Percentiles rank a stretch among this genome's conserved stretches.
Conservation (phyloP, 2,797 vertebrate species). For the Notolabrus celidotus region DNA sequence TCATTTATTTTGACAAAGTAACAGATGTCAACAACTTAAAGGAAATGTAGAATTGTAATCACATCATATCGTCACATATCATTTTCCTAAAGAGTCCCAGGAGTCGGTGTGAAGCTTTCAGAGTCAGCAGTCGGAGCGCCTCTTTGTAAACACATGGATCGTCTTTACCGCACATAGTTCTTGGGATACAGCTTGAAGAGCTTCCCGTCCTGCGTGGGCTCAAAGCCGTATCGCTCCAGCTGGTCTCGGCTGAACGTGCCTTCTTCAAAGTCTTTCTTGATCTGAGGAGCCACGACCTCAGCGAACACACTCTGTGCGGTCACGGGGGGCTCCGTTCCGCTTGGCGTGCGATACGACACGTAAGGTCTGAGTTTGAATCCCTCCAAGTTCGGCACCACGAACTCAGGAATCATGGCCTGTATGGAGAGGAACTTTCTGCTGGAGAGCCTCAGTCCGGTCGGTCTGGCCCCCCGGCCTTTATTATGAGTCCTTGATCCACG, state of each 20-base stretch:
- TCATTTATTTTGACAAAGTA: constrained; percentile 23
- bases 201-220: constrained; percentile 91
- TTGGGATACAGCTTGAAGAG: constrained; percentile 94
- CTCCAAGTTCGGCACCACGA: constrained; percentile 91
- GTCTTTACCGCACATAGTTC: constrained; percentile 89
- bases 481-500: constrained; percentile 89
- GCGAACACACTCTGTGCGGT: constrained; percentile 88
- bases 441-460: constrained; percentile 79
- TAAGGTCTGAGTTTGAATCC: constrained; percentile 93
- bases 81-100: background rate
- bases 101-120: constrained; percentile 4
- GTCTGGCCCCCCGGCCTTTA: constrained; percentile 87
- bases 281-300: constrained; percentile 85
- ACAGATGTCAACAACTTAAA: background rate
- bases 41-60: background rate
- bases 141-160: background rate
- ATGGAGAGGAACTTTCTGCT: constrained; percentile 86
- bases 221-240: constrained; percentile 93
- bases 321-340: constrained; percentile 80
- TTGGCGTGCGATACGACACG: constrained; percentile 88
- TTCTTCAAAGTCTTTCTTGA: constrained; percentile 87
- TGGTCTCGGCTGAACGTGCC: constrained; percentile 81
- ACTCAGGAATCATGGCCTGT: constrained; percentile 89
- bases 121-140: background rate
- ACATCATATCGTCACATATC: background rate